Conservation (phyloP, 2,797 vertebrate species). For the Sciaenops ocellatus region DNA sequence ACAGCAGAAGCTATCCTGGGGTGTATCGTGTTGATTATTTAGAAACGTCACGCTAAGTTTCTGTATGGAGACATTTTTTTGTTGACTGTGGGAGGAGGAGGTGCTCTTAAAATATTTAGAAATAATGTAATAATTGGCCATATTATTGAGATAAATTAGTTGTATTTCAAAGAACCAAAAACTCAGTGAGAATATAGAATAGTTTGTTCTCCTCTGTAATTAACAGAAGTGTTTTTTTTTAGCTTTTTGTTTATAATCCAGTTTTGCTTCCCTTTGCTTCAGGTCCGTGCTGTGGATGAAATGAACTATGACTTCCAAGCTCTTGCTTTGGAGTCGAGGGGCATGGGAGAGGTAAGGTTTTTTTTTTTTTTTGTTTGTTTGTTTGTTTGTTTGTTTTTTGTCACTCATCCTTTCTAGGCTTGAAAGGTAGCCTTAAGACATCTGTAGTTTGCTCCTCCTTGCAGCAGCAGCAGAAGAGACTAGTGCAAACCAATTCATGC, state of each 20-base stretch:
- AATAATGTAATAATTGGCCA: neutral
- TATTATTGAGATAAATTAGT: neutral
- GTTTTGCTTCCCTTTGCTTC: slow-evolving; percentile 41
- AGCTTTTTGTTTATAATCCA: neutral
- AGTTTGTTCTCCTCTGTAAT: neutral
- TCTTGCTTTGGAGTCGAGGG: slow-evolving; percentile 97
- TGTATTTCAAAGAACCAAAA: neutral
- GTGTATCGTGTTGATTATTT: too few species aligned
- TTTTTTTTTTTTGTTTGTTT: too few species aligned
- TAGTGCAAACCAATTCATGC: neutral
- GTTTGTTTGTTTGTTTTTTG: neutral
- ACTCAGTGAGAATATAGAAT: neutral
- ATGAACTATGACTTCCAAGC: slow-evolving; percentile 99
- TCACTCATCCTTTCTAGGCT: neutral
- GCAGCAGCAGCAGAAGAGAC: neutral
- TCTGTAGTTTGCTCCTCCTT: neutral
- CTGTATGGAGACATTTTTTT: neutral
- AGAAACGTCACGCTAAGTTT: too few species aligned
- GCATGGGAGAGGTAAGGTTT: slow-evolving; percentile 95
- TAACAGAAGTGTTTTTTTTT: neutral
- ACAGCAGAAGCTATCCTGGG: too few species aligned
- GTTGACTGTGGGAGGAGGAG: too few species aligned
- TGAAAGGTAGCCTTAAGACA: neutral
- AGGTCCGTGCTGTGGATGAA: slow-evolving; percentile 96
- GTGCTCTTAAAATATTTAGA: neutral